These are phyloP conservation scores for Plecotus auritus DNA, from an alignment of 2,113 vertebrate species.

Conservation along the genomic window DNA sequence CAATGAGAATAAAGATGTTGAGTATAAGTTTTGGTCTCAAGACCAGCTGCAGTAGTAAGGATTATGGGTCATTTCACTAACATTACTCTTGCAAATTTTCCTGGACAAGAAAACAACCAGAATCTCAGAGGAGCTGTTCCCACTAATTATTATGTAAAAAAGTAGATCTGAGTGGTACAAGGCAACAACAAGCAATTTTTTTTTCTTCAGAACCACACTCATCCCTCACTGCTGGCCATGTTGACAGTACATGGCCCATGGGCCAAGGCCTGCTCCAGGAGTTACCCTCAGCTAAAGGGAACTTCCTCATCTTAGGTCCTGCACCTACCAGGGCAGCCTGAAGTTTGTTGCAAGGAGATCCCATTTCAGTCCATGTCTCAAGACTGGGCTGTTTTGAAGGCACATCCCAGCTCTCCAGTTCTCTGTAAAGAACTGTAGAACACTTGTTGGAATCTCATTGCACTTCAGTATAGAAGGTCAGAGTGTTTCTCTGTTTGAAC, in stretches of 20 bases:
- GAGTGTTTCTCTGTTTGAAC: background rate
- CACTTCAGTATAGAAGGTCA: background rate
- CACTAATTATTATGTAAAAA: background rate
- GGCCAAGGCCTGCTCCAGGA: background rate
- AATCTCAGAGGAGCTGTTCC: background rate
- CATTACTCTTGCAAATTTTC: background rate
- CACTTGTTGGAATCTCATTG: background rate
- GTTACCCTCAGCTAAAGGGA: background rate
- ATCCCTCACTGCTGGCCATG: background rate
- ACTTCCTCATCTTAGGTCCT: background rate
- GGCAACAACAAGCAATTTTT: background rate
- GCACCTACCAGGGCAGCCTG: background rate
- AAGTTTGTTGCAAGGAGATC: background rate
- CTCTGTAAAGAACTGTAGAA: background rate
- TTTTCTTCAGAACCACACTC: background rate
- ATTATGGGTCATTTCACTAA: background rate
- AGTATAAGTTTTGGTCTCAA: background rate
- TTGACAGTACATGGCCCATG: background rate
- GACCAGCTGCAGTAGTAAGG: background rate
- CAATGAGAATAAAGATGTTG: background rate
- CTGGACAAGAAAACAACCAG: background rate
- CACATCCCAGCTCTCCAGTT: background rate
- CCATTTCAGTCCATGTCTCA: background rate
- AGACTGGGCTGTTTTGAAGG: background rate
- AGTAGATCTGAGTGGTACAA: background rate